phyloP scores from a whole-genome alignment of 64 coral and sea anemone genomes.

The Montipora cactus region DNA sequence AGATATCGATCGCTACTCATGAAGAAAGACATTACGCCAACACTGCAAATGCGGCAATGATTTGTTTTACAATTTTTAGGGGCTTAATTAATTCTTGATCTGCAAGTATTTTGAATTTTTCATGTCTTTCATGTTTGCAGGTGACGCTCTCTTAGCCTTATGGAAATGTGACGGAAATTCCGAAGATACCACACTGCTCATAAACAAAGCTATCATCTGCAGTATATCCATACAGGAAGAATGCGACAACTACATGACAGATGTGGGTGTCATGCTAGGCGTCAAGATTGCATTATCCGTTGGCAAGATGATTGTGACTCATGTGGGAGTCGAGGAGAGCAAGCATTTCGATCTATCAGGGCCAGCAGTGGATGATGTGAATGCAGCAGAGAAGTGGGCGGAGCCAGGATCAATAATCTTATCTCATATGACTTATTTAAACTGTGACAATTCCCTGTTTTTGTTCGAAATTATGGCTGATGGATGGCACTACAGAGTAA shows the following conservation, averaged over 20 bases:
- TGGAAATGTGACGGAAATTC: constrained; percentile 74
- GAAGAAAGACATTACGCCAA: too few relatives aligned
- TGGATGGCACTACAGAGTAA: constrained; percentile 88
- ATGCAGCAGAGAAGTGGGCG: constrained; percentile 95
- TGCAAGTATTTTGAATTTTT: too few relatives aligned
- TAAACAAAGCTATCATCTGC: constrained; percentile 97
- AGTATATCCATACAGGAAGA: constrained; percentile 96
- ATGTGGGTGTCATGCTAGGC: constrained; percentile 91
- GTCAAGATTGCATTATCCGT: constrained; percentile 95
- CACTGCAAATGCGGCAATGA: too few relatives aligned
- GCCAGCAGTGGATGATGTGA: constrained; percentile 91
- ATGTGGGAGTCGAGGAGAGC: constrained; percentile 86
- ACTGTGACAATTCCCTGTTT: constrained; percentile 90
- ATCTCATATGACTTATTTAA: constrained; percentile 81
- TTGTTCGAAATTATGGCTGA: constrained; percentile 84
- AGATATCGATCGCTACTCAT: too few relatives aligned
- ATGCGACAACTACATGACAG: constrained; percentile 98
- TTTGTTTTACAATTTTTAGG: too few relatives aligned
- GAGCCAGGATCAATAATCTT: constrained; percentile 91
- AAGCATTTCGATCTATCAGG: constrained; percentile 98
- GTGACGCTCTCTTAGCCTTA: constrained; percentile 90
- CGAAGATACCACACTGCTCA: constrained; percentile 60
- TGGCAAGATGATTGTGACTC: constrained; percentile 93
- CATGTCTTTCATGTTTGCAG: constrained; percentile 5
- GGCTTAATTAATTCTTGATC: too few relatives aligned